Base-by-base conservation (phyloP, 2,888 invertebrate species). In the Dyspetes luteomarginatus region DNA sequence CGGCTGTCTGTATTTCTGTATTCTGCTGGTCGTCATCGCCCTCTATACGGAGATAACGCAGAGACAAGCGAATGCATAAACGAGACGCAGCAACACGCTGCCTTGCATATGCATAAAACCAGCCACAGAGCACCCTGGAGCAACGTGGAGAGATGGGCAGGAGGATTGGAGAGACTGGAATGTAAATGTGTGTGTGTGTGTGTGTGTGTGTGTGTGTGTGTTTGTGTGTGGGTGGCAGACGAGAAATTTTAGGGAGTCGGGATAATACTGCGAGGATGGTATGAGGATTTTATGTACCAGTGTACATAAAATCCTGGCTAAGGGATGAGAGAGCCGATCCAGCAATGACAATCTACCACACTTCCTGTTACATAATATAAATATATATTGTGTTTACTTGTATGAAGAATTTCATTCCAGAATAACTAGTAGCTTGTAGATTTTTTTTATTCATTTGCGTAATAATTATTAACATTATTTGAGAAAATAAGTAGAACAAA, bases 51-150 rank as follows among this genome's bases (percentile, higher is more conserved):
- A 15, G 28, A 58, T 15, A 15, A 58, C 22, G n/a, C 26, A 28
- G 12, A 28, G 48, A 50, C 22, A 12, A 19, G 65, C 58, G 74
- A 68, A 78, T 73, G 74, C 60, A 78, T 78, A 78, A 67, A 55
- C 72, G 77, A 62, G 17, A 17, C 67, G 74, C 73, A n/a, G n/a
- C n/a, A 58, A 67, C 78, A 73, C 73, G 68, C 78, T 60, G 78
- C 62, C 67, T 58, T 78, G 78, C 78, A 78, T 78, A 78, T 78
- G 78, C 78, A 78, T 78, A 78, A 74, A 74, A 74, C 36, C 30
- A 22, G 52, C 52, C 52, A 22, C 52, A 52, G 52, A 52, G 22
- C 52, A n/a, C 4, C 48, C 19, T 48, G 48, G 15, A 48, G 19
- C 5, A 48, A 48, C 48, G 15, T 5, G 48, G 15, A 15, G 48